A percentile compares a stretch with the other conserved stretches of the same genome.
These are phyloP conservation scores for Pionites leucogaster DNA, from an alignment of 2,113 vertebrate genomes.

Conservation along the genomic window DNA sequence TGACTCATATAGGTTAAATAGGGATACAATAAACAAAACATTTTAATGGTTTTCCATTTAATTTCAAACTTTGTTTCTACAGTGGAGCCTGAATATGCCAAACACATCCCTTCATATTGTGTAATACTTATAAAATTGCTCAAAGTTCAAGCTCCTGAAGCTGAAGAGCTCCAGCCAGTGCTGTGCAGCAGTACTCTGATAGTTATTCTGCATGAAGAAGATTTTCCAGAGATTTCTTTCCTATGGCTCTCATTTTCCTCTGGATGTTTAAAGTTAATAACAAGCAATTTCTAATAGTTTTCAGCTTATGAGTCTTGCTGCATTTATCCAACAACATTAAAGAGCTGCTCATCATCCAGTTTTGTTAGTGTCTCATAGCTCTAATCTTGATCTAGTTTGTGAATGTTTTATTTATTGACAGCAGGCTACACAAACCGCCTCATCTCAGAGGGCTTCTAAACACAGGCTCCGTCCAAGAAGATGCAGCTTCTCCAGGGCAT, in stretches of 20 bases:
- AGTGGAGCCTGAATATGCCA: not conserved
- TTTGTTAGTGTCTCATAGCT: slow-evolving; percentile 36
- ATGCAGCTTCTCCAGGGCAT: not conserved
- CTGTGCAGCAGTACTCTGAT: not conserved
- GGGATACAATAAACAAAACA: not conserved
- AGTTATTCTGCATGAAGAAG: not conserved
- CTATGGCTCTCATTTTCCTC: not conserved
- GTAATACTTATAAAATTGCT: not conserved
- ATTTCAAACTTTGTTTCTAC: not conserved
- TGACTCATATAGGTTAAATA: not conserved
- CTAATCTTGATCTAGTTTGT: slow-evolving; percentile 52
- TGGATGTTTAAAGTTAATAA: not conserved
- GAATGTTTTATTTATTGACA: slow-evolving; percentile 28
- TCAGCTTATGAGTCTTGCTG: not conserved
- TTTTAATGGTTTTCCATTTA: not conserved
- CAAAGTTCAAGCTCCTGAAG: not conserved
- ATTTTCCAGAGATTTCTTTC: not conserved
- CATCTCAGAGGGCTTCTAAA: not conserved
- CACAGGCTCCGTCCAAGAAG: not conserved
- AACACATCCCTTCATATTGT: not conserved
- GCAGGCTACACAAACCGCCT: not conserved
- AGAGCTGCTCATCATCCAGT: slow-evolving; percentile 12
- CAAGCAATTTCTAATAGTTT: slow-evolving; percentile 21
- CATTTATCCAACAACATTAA: slow-evolving; percentile 36
- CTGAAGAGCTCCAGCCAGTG: not conserved